Evolutionary conservation across 2,888 invertebrate genomes (phyloP).

Genomic region (Eupithecia abbreviata): DNA sequence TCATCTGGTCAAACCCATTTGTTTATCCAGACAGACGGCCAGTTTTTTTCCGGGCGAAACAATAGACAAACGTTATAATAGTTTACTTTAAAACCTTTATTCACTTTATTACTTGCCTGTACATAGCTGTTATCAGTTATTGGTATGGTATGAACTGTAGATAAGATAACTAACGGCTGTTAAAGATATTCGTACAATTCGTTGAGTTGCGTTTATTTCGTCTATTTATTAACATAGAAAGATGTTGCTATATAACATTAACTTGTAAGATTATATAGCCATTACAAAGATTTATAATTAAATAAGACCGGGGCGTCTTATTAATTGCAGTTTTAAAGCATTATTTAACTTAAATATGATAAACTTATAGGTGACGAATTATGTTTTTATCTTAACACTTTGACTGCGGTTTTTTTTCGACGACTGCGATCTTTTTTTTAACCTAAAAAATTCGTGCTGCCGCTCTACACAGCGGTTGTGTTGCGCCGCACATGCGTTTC

Average conservation of each 20-base stretch:
- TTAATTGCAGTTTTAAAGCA: not conserved
- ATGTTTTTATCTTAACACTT: too few species aligned
- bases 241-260: not conserved
- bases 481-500: too few species aligned
- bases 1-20: not conserved
- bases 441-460: too few species aligned
- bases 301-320: not conserved
- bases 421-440: too few species aligned
- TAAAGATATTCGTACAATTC: conserved; percentile 28
- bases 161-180: conserved; percentile 48
- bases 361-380: too few species aligned
- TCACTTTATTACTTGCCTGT: conserved; percentile 45
- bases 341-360: not conserved
- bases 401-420: too few species aligned
- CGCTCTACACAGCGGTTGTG: too few species aligned
- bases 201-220: conserved; percentile 13
- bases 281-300: not conserved
- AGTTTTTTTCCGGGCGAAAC: not conserved
- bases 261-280: not conserved
- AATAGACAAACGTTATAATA: not conserved
- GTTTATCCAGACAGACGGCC: not conserved
- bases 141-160: conserved; percentile 72
- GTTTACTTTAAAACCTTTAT: not conserved
- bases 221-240: not conserved
- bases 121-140: conserved; percentile 69